phyloP scores from a whole-genome alignment of 2,797 vertebrate genomes.

The Lacerta bilineata region DNA sequence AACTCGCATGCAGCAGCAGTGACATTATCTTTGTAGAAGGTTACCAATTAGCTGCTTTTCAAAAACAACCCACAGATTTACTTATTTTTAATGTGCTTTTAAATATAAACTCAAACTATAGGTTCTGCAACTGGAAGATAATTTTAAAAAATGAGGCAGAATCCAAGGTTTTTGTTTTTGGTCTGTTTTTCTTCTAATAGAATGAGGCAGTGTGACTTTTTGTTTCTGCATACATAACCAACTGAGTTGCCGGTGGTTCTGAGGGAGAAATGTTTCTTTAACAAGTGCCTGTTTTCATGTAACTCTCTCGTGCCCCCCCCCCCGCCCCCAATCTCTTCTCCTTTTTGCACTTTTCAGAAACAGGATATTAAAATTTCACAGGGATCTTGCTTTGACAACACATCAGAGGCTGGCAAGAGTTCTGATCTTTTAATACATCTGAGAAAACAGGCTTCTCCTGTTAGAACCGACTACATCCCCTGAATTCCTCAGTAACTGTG shows the following conservation, averaged over 20 bases:
- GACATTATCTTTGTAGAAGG: background rate
- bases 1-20: background rate
- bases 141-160: background rate
- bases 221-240: conserved; percentile 16
- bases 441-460: conserved; percentile 26
- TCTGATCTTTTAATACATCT: conserved; percentile 34
- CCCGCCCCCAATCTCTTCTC: background rate
- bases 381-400: conserved; percentile 14
- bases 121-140: background rate
- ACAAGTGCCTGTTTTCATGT: background rate
- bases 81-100: background rate
- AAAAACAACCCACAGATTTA: background rate
- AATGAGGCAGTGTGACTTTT: conserved; percentile 10
- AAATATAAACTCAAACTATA: background rate
- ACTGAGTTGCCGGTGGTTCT: background rate
- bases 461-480: background rate
- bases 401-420: conserved; percentile 26
- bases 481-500: background rate
- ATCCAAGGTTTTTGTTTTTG: background rate
- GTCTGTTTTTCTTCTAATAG: background rate
- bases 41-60: background rate
- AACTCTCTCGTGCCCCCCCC: background rate
- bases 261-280: conserved; percentile 14
- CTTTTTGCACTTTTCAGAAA: conserved; percentile 43
- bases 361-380: conserved; percentile 29